phyloP scores from a whole-genome alignment of 2,113 vertebrate genomes.

The Leptocoma aspasia region DNA sequence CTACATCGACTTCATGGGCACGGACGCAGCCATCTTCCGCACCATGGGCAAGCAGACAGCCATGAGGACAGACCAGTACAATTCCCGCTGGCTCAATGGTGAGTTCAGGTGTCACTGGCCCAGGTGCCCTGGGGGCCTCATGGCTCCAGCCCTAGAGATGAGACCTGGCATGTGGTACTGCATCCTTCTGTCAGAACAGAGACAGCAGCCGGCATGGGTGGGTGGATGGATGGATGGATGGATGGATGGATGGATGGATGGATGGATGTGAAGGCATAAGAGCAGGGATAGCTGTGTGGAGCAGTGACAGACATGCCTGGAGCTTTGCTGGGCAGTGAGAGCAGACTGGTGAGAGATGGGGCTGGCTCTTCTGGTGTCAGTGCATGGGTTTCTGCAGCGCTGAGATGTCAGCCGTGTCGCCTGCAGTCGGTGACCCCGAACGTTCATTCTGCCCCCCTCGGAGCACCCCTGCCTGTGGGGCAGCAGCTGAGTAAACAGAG shows the following conservation, averaged over 20 bases:
- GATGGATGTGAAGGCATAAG: not conserved
- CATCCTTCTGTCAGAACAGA: not conserved
- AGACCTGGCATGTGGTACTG: rapidly evolving
- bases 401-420: slow-evolving; percentile 12
- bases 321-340: not conserved
- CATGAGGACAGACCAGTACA: slow-evolving; percentile 99
- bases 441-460: not conserved
- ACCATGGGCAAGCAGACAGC: slow-evolving; percentile 96
- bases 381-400: not conserved
- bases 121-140: not conserved
- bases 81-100: slow-evolving; percentile 98
- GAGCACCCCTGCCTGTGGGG: not conserved
- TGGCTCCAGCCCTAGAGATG: not conserved
- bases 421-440: slow-evolving; percentile 9
- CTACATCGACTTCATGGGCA: slow-evolving; percentile 99
- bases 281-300: not conserved
- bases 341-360: not conserved
- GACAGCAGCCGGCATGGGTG: not conserved
- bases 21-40: slow-evolving; percentile 95
- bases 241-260: not conserved
- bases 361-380: not conserved
- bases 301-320: not conserved
- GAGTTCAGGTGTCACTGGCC: not conserved
- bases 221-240: too few species aligned
- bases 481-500: slow-evolving; percentile 66